Base-by-base conservation (phyloP, 2,113 vertebrate species). In the Nannobrachium achirus region DNA sequence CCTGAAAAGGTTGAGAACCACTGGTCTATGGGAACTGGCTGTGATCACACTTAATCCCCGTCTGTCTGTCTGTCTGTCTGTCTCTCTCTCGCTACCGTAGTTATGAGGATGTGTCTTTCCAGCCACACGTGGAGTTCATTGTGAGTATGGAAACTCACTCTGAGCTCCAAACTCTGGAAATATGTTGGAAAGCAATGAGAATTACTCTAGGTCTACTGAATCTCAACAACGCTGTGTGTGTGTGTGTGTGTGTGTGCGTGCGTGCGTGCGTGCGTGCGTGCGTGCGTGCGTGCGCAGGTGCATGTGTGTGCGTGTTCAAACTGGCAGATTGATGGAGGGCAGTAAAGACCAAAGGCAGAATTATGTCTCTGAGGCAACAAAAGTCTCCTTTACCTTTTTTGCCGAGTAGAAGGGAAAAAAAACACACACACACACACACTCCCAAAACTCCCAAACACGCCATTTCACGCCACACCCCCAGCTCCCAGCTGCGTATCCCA, bases 361-460 rank as follows among this genome's bases (percentile, higher is more conserved):
- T 89, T 87, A 89, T 64, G 42, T 56, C 33, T 69, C 40, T 11
- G 44, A 52, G 51, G 25, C 19, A 10, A 25, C 8, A 53, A 66
- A n/a, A 44, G 39, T 74, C 56, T 52, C 33, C 51, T 63, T 41
- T 42, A 70, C 63, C 74, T 16, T 3, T 13, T n/a, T 16, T 51
- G 49, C 25, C 3, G 25, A 33, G 25, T 33, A 33, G 25, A 33
- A 33, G 25, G 25, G 6, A 33, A 33, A 25, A 33, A 33, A 33
- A n/a, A n/a, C n/a, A n/a, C n/a, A n/a, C n/a, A n/a, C n/a, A n/a
- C n/a, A 33, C 25, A 33, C 25, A 33, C 25, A 33, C 1, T 16
- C 14, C 49, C 49, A 89, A 89, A 85, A 38, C 66, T 69, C 88
- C 63, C 68, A 39, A 44, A 63, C 73, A 74, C 52, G 56, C 69